phyloP scores from a whole-genome alignment of 2,888 invertebrate species.

The Cremastobaeus sp. region DNA sequence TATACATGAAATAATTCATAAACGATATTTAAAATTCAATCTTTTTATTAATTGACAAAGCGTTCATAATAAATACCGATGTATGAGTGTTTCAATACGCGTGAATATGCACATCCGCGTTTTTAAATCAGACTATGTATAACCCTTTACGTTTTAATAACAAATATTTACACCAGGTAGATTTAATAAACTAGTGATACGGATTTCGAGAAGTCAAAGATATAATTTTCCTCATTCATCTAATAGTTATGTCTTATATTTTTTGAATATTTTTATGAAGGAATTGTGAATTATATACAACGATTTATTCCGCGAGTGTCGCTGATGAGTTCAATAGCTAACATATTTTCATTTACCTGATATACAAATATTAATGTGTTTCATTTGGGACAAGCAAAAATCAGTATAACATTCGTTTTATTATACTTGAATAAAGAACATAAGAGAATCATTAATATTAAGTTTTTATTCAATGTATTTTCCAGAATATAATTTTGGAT shows the following conservation, averaged over 20 bases:
- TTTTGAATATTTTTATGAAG: conserved; percentile 60
- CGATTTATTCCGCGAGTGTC: conserved; percentile 60
- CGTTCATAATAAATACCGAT: conserved; percentile 77
- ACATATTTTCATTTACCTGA: conserved; percentile 41
- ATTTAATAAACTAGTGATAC: conserved; percentile 77
- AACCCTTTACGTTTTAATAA: conserved; percentile 69
- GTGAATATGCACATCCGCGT: conserved; percentile 62
- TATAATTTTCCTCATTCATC: conserved; percentile 57
- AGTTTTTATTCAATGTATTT: conserved; percentile 27
- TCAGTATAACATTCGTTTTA: conserved; percentile 63
- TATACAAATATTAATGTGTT: conserved; percentile 54
- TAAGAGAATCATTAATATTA: conserved; percentile 27
- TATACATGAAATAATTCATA: conserved; percentile 28
- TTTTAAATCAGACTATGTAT: conserved; percentile 60
- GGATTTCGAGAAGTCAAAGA: conserved; percentile 62
- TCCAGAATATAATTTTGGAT: conserved; percentile 10
- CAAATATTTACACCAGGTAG: conserved; percentile 77
- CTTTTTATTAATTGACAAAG: conserved; percentile 78
- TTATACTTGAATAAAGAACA: conserved; percentile 45
- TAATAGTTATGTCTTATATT: conserved; percentile 50
- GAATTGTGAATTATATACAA: conserved; percentile 68
- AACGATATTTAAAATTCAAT: conserved; percentile 72
- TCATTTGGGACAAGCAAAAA: conserved; percentile 67
- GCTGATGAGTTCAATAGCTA: conserved; percentile 59
- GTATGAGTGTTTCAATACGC: conserved; percentile 65